Conservation (phyloP, 2,797 vertebrate species). For the Tympanoctomys barrerae region DNA sequence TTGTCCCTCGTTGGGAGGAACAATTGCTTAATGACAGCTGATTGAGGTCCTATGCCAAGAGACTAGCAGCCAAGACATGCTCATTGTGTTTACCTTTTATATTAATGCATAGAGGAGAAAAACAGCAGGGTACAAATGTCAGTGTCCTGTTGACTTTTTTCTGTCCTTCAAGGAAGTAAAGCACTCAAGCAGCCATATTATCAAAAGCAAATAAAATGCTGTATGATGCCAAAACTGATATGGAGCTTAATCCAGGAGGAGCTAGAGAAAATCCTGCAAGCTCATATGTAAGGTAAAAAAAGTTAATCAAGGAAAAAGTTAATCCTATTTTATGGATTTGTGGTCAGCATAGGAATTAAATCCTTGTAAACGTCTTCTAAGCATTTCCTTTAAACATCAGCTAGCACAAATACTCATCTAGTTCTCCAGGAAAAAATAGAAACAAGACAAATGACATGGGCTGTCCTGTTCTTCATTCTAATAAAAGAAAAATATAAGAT, state of each 20-base stretch:
- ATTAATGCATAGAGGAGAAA: not conserved
- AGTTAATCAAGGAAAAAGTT: conserved; percentile 61
- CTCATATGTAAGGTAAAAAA: conserved; percentile 30
- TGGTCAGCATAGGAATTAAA: conserved; percentile 51
- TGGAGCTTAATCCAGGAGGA: not conserved
- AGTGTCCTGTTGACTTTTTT: not conserved
- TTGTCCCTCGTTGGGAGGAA: not conserved
- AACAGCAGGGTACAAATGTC: conserved; percentile 36
- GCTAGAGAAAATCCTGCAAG: conserved; percentile 43
- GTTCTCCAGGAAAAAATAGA: not conserved
- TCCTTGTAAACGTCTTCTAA: conserved; percentile 27
- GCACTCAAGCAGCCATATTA: not conserved
- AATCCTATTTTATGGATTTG: conserved; percentile 56
- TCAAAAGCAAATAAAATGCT: not conserved
- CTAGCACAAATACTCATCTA: not conserved
- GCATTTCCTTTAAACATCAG: conserved; percentile 37
- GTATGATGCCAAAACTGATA: conserved; percentile 35
- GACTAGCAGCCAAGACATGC: not conserved
- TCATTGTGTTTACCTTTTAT: conserved; percentile 48
- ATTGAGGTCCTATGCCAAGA: not conserved
- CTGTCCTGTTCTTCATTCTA: not conserved
- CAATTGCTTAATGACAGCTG: conserved; percentile 27
- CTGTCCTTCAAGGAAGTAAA: not conserved
- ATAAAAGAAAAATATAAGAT: not conserved
- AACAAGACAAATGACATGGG: not conserved